Evolutionary conservation across 2,797 vertebrate genomes (phyloP), one percentile per base, ranked within the genome.

Genomic region (Oreochromis mossambicus): DNA sequence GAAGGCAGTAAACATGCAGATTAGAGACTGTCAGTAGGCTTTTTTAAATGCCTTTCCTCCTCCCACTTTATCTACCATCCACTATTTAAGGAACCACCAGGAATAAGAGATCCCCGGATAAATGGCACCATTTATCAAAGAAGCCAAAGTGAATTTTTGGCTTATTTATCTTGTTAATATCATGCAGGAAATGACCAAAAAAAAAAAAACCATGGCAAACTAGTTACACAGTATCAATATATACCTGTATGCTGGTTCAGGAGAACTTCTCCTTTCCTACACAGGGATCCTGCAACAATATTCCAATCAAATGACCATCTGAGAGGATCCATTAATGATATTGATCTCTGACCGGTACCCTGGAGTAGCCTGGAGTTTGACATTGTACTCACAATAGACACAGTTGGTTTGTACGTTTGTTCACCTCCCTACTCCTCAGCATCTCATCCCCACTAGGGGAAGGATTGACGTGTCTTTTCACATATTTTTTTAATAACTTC

Each of bases 1-100:
- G 91, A 94, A 93, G 88, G 93, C 87, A 77, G 90, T 92, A 93
- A 95, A 95, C 87, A 92, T 92, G 86, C 90, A 93, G 92, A 93
- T 94, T 93, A 92, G 89, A 91, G 89, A 77, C 85, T 86, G 92
- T 84, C 84, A 77, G 85, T 68, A 48, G 81, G 38, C 80, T 88
- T 88, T 88, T 91, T 73, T 63, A 81, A 92, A 88, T 52, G 68
- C 68, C 58, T 68, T 43, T 76, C 52, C 81, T 77, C 87, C 83
- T 80, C 81, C 86, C 61, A 85, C 81, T 83, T 81, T 21, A 90
- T 89, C 86, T 84, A 51, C 84, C 14, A 34, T 36, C 77, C 54
- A 36, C 85, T 81, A 80, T 86, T 92, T 86, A 84, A 77, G 66
- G 82, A 84, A 19, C 48, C 21, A 75, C 83, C 66, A 55, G 48